phyloP scores from a whole-genome alignment of 2,113 vertebrate species.

The Prunella fulvescens region DNA sequence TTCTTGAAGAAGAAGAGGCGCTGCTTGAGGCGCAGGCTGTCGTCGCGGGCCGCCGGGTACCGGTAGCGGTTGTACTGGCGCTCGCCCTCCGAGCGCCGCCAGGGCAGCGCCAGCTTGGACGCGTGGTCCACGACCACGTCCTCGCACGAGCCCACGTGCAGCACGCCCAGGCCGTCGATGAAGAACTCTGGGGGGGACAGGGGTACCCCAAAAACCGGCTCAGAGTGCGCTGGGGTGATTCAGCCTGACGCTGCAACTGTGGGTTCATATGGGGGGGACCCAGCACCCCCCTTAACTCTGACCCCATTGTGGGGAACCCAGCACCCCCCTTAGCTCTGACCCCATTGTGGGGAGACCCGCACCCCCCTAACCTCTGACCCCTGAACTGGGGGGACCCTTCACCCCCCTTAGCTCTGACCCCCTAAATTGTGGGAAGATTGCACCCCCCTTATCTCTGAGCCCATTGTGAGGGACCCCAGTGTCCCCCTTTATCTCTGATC shows the following conservation, averaged over 20 bases:
- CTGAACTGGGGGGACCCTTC: too few relatives aligned
- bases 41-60: conserved; percentile 71
- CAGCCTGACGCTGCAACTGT: rapidly evolving
- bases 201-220: background rate
- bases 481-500: background rate
- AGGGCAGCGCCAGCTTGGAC: conserved; percentile 87
- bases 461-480: background rate
- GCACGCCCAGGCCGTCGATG: conserved; percentile 82
- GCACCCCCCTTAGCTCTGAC: background rate
- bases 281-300: too few relatives aligned
- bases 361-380: too few relatives aligned
- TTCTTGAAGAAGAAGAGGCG: conserved; percentile 85
- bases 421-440: too few relatives aligned
- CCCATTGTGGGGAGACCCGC: too few relatives aligned
- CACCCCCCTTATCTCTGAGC: too few relatives aligned
- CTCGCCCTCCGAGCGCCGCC: conserved; percentile 71
- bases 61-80: conserved; percentile 82
- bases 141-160: conserved; percentile 87
- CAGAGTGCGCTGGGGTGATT: background rate
- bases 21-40: conserved; percentile 52
- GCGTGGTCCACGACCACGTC: conserved; percentile 85
- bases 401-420: too few relatives aligned
- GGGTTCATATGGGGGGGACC: too few relatives aligned
- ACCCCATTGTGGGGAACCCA: too few relatives aligned
- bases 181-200: conserved; percentile 82